These are phyloP conservation scores for Micromesistius poutassou DNA, from an alignment of 2,797 vertebrate genomes.

Conservation along the genomic window DNA sequence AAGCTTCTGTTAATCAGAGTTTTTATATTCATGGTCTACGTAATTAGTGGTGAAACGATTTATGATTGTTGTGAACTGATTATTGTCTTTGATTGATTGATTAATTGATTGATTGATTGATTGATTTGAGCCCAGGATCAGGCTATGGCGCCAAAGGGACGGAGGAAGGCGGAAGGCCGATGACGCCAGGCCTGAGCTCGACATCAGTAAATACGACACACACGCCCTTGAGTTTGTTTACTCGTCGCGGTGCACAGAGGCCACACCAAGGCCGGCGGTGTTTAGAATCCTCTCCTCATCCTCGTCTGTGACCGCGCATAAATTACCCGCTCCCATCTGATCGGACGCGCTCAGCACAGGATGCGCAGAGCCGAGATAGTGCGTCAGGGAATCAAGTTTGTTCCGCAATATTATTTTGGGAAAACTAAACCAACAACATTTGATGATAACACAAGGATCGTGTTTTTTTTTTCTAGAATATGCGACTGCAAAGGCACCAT, in stretches of 20 bases:
- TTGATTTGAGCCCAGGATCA: slow-evolving; percentile 22
- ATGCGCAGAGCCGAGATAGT: background rate
- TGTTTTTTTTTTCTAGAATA: background rate
- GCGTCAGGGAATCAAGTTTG: background rate
- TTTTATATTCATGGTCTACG: background rate
- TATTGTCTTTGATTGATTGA: slow-evolving; percentile 16
- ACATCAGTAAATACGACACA: slow-evolving; percentile 22
- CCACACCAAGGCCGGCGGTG: slow-evolving; percentile 22
- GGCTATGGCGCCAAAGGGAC: background rate
- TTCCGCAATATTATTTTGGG: background rate
- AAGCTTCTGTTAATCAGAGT: background rate
- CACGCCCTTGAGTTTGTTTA: slow-evolving; percentile 28
- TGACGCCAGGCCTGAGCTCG: slow-evolving; percentile 16
- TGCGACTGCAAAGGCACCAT: background rate
- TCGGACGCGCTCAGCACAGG: background rate
- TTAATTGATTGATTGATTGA: slow-evolving; percentile 5
- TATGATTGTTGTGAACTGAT: background rate
- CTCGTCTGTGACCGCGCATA: background rate
- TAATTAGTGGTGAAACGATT: background rate
- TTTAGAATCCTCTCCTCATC: slow-evolving; percentile 33
- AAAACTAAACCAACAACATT: background rate
- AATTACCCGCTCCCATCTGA: slow-evolving; percentile 15
- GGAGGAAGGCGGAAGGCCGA: background rate
- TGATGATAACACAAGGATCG: background rate
- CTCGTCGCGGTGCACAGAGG: slow-evolving; percentile 27